Base-by-base conservation (phyloP, 2,888 invertebrate genomes). In the Belgica antarctica region DNA sequence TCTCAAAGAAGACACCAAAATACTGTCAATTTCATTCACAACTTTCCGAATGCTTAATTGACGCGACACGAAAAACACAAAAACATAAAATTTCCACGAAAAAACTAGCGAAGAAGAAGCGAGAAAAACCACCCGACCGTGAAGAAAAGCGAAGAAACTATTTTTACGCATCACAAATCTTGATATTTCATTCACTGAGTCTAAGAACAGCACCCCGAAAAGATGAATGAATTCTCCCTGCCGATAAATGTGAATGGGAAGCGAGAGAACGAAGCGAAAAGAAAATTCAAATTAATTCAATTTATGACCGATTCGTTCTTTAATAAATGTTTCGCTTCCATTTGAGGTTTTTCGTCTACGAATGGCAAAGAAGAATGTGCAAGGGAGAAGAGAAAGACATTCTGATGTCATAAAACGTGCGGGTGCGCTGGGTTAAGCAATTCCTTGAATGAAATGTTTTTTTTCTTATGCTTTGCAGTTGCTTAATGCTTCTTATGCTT, bases 181-280 rank as follows among this genome's bases (percentile, higher is more conserved):
- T 41, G n/a, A 8, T 31, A n/a, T n/a, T n/a, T 12, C 34, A 31
- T 31, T 31, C 34, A 31, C n/a, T 31, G 34, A 31, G 12, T 31
- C 7, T 5, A 31, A 8, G 34, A 31, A 52, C 7, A 52, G 19
- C 7, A 52, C 17, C 52, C 19, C 17, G 22, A 41, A 41, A 10
- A n/a, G n/a, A 41, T 52, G 52, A 52, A 52, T 52, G 52, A 22
- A 52, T 52, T 52, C 52, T 52, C 22, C 41, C 22, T 52, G 52
- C 22, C 52, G 12, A 52, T 52, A 52, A 2, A 10, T 41, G 41
- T 41, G 52, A 52, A 52, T 52, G 52, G 22, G 17, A 52, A 52
- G 22, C 17, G 22, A 52, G 52, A 8, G 22, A 52, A 17, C 22
- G 52, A 52, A 52, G 52, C 52, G 12, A 52, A 52, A 52, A 52